These are phyloP conservation scores for Xylota segnis DNA, from an alignment of 2,888 invertebrate species.

Conservation along the genomic window DNA sequence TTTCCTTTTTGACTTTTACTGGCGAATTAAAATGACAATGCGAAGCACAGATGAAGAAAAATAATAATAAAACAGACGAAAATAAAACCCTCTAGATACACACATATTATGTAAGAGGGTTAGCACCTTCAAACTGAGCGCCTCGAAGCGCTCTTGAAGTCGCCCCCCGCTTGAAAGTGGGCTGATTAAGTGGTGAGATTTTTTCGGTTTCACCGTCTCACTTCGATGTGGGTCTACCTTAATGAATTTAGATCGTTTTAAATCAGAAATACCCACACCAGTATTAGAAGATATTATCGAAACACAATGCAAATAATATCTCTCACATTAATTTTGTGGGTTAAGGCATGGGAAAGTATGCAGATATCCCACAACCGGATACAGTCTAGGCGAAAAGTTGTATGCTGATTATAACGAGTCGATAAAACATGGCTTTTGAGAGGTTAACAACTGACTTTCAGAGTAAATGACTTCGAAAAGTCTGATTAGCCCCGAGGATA, in stretches of 20 bases:
- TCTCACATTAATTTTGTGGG: conserved; percentile 40
- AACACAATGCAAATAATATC: conserved; percentile 11
- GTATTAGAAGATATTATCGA: conserved; percentile 13
- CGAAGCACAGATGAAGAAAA: conserved; percentile 11
- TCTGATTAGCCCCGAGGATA: too few relatives aligned
- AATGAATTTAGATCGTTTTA: conserved; percentile 36
- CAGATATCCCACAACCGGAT: conserved; percentile 18
- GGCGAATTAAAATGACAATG: conserved; percentile 59
- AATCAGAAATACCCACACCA: background rate
- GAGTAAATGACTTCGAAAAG: background rate
- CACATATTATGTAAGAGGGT: conserved; percentile 10
- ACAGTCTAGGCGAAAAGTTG: conserved; percentile 15
- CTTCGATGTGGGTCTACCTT: conserved; percentile 11
- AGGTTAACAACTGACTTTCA: background rate
- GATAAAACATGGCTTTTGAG: background rate
- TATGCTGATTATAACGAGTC: background rate
- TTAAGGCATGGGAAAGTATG: conserved; percentile 43
- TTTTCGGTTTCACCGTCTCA: conserved; percentile 30
- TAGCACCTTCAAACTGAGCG: conserved; percentile 12
- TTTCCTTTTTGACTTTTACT: conserved; percentile 63
- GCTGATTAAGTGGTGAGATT: conserved; percentile 33
- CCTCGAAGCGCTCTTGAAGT: conserved; percentile 20
- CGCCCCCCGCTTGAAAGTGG: background rate
- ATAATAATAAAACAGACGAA: background rate
- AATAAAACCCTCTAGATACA: background rate